Evolutionary conservation across 2,113 vertebrate genomes (phyloP).

Genomic region (Damaliscus lunatus): DNA sequence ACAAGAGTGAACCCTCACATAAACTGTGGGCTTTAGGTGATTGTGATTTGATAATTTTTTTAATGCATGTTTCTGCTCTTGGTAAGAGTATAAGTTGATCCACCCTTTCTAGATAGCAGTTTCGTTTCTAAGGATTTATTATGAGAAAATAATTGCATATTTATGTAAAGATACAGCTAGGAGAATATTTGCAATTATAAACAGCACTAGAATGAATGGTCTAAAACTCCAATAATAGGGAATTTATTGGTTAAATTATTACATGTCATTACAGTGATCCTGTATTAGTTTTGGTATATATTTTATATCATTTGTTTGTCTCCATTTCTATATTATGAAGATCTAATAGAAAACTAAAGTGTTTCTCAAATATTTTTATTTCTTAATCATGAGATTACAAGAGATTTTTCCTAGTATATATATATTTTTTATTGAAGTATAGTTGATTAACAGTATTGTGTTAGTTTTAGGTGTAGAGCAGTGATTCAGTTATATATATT

Average conservation of each 20-base stretch:
- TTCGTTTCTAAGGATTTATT: neutral
- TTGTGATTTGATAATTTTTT: neutral
- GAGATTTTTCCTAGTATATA: neutral
- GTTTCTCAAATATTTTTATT: neutral
- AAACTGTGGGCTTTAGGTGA: neutral
- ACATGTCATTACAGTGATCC: neutral
- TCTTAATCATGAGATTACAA: neutral
- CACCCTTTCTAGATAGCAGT: neutral
- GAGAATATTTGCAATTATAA: neutral
- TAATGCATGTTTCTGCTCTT: neutral
- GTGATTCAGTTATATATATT: neutral
- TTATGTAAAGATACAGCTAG: neutral
- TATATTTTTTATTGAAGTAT: neutral
- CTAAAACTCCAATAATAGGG: neutral
- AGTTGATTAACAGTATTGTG: neutral
- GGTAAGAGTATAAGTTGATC: neutral
- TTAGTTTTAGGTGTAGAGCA: neutral
- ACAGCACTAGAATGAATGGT: neutral
- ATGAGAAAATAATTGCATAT: neutral
- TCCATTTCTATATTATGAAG: neutral
- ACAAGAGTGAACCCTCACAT: neutral
- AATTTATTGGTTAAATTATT: slow-evolving; percentile 9
- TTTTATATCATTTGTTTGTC: neutral
- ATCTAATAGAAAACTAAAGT: slow-evolving; percentile 16
- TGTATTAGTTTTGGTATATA: neutral